These are phyloP conservation scores for Micropterix aruncella DNA, from an alignment of 2,888 invertebrate species.

Conservation along the genomic window DNA sequence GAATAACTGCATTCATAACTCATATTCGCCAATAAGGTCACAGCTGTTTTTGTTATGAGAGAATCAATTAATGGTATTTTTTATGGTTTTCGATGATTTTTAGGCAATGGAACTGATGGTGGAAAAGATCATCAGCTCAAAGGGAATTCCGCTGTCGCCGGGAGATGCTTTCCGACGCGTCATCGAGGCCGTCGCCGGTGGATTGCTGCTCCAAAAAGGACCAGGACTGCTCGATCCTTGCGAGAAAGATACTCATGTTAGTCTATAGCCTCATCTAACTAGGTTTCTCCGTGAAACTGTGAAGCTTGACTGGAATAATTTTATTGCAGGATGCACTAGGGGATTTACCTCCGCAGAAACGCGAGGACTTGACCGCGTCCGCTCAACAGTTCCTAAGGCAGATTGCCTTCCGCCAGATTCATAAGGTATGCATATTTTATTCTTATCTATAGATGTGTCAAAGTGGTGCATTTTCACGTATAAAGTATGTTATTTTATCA, in stretches of 20 bases:
- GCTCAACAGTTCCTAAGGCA: slow-evolving; percentile 91
- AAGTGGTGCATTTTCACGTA: not conserved
- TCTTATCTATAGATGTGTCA: not conserved
- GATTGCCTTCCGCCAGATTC: slow-evolving; percentile 93
- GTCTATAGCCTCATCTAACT: slow-evolving; percentile 12
- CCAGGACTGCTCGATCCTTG: slow-evolving; percentile 95
- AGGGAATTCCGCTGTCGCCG: slow-evolving; percentile 70
- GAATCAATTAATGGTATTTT: no score
- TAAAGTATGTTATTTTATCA: slow-evolving; percentile 4
- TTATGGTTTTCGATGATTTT: slow-evolving; percentile 14
- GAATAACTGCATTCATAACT: no score
- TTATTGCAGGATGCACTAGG: slow-evolving; percentile 63
- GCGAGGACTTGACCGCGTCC: slow-evolving; percentile 92
- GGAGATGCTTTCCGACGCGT: slow-evolving; percentile 91
- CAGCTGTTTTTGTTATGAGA: no score
- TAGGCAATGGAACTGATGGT: slow-evolving; percentile 92
- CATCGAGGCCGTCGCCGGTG: slow-evolving; percentile 90
- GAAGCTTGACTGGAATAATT: no score
- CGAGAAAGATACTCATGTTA: slow-evolving; percentile 73
- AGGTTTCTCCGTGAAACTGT: no score
- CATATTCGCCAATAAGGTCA: no score
- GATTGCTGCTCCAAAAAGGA: slow-evolving; percentile 78
- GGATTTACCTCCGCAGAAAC: slow-evolving; percentile 74
- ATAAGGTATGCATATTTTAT: slow-evolving; percentile 50
- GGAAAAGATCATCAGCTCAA: slow-evolving; percentile 88